phyloP scores from a whole-genome alignment of 1,140 invertebrate species.

The Drosophila orena region DNA sequence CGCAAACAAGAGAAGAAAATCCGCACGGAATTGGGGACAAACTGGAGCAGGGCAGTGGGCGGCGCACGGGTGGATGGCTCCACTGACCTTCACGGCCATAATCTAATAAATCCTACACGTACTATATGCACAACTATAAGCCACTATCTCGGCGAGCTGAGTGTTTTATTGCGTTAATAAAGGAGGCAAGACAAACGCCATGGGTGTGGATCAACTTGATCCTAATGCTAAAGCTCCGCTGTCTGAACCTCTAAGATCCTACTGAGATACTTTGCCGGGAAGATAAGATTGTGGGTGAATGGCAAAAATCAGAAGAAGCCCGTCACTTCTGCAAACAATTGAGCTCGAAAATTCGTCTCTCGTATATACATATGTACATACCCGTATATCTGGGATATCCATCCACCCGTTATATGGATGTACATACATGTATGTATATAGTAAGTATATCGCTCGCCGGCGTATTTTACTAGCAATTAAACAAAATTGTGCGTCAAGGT shows the following conservation, averaged over 20 bases:
- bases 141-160: conserved; percentile 54
- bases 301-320: conserved; percentile 24
- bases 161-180: conserved; percentile 70
- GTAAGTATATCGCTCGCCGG: conserved; percentile 10
- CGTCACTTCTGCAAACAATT: conserved; percentile 61
- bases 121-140: conserved; percentile 75
- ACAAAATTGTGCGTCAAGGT: conserved; percentile 66
- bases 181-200: conserved; percentile 52
- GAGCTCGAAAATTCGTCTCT: conserved; percentile 30
- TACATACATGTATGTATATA: no score
- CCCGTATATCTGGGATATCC: conserved; percentile 33
- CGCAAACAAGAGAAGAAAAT: conserved; percentile 52
- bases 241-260: conserved; percentile 40
- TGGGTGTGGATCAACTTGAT: conserved; percentile 53
- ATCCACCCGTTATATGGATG: conserved; percentile 38
- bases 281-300: conserved; percentile 45
- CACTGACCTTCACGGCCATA: conserved; percentile 78
- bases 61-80: conserved; percentile 34
- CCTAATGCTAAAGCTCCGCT: conserved; percentile 38
- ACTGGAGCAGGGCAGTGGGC: conserved; percentile 51
- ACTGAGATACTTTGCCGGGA: conserved; percentile 3
- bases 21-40: conserved; percentile 42
- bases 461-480: conserved; percentile 75
- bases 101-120: conserved; percentile 76
- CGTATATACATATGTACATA: no score